Percentiles rank a stretch among this genome's conserved stretches.
These are phyloP conservation scores for Drosophila murphyi DNA, from an alignment of 1,140 invertebrate species.

Conservation along the genomic window DNA sequence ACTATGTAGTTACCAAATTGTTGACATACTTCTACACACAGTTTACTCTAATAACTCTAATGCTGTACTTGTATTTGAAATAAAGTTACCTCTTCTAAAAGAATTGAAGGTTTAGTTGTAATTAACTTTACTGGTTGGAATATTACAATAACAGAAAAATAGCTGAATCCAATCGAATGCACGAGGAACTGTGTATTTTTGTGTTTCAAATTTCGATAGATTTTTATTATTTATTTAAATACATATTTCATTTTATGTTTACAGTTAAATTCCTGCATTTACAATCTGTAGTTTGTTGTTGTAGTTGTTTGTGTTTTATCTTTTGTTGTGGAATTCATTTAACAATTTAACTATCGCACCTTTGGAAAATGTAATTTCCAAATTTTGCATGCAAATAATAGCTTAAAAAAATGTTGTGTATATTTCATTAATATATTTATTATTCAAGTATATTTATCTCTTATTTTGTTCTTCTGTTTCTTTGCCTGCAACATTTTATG, in stretches of 20 bases:
- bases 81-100: constrained; percentile 42
- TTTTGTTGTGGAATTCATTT: constrained; percentile 69
- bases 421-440: constrained; percentile 37
- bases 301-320: constrained; percentile 37
- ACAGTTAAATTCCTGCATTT: constrained; percentile 83
- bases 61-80: constrained; percentile 40
- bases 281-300: constrained; percentile 75
- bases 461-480: constrained; percentile 18
- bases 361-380: constrained; percentile 55
- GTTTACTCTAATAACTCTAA: constrained; percentile 9
- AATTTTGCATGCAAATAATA: constrained; percentile 61
- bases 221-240: constrained; percentile 79
- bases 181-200: no score
- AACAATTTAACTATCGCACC: constrained; percentile 80
- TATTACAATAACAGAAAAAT: no score
- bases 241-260: constrained; percentile 73
- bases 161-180: background rate
- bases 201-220: constrained; percentile 63
- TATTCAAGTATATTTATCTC: constrained; percentile 23
- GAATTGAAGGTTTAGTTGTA: background rate
- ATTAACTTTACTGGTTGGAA: no score
- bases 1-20: constrained; percentile 16
- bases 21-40: constrained; percentile 15
- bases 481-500: constrained; percentile 38
- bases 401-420: constrained; percentile 48